Conservation (phyloP, 2,113 vertebrate species). For the Uria aalge region DNA sequence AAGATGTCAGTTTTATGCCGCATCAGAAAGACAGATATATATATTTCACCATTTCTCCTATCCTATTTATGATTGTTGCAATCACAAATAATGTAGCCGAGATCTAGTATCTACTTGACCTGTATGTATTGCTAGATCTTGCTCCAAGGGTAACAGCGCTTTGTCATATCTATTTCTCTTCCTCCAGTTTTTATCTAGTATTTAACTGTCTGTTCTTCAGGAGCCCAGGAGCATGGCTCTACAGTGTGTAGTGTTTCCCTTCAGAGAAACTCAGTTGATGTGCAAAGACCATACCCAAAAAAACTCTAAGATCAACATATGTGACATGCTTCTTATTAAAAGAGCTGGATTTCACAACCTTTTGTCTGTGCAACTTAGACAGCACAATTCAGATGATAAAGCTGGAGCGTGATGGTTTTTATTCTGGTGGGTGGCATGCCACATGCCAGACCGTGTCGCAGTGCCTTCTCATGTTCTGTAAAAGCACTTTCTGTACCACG, state of each 20-base stretch:
- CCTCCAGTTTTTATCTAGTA: background rate
- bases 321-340: background rate
- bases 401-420: background rate
- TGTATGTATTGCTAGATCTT: background rate
- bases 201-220: background rate
- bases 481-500: background rate
- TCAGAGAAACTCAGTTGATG: background rate
- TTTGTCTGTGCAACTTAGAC: background rate
- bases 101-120: slow-evolving; percentile 13
- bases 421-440: background rate
- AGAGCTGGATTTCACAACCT: background rate
- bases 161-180: background rate
- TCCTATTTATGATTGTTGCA: slow-evolving; percentile 61
- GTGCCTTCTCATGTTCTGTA: background rate
- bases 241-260: background rate
- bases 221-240: background rate
- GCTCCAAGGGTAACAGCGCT: background rate
- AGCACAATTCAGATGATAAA: background rate
- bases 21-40: slow-evolving; percentile 60
- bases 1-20: slow-evolving; percentile 56
- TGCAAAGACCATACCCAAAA: background rate
- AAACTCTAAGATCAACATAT: background rate
- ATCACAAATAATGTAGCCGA: slow-evolving; percentile 54
- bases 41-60: slow-evolving; percentile 35
- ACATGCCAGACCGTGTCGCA: accelerated